phyloP scores from a whole-genome alignment of 1,140 invertebrate species.

The Musca vetustissima region DNA sequence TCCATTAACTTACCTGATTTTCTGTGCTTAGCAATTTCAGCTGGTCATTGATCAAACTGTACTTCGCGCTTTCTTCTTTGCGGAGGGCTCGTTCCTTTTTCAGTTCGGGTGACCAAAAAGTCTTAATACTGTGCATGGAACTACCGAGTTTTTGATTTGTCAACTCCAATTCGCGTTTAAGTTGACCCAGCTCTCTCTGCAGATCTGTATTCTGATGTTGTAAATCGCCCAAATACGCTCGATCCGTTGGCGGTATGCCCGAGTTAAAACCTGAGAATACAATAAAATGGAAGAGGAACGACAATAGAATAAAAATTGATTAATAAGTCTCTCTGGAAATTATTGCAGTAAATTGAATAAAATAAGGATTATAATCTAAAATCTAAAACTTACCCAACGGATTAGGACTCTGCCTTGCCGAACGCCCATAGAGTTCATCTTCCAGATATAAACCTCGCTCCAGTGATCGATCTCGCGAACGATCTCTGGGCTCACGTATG shows the following conservation, averaged over 20 bases:
- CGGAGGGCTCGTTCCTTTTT: conserved; percentile 95
- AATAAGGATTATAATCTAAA: neutral
- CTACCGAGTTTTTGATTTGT: conserved; percentile 98
- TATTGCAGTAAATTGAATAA: neutral
- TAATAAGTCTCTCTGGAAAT: too few species aligned
- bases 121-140: conserved; percentile 99
- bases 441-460: conserved; percentile 71
- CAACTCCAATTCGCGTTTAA: conserved; percentile 94
- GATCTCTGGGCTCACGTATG: conserved; percentile 71
- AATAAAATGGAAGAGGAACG: neutral
- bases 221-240: conserved; percentile 83
- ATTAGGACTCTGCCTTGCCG: conserved; percentile 75
- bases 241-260: conserved; percentile 53
- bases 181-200: conserved; percentile 92
- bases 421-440: conserved; percentile 72
- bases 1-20: conserved; percentile 84
- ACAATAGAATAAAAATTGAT: neutral
- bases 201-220: conserved; percentile 94
- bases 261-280: conserved; percentile 40
- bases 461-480: conserved; percentile 65
- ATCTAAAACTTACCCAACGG: conserved; percentile 43
- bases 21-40: conserved; percentile 94
- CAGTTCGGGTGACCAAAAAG: conserved; percentile 98
- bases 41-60: conserved; percentile 95
- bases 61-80: conserved; percentile 97